phyloP scores from a whole-genome alignment of 2,797 vertebrate genomes.

The Rhodeus uyekii region DNA sequence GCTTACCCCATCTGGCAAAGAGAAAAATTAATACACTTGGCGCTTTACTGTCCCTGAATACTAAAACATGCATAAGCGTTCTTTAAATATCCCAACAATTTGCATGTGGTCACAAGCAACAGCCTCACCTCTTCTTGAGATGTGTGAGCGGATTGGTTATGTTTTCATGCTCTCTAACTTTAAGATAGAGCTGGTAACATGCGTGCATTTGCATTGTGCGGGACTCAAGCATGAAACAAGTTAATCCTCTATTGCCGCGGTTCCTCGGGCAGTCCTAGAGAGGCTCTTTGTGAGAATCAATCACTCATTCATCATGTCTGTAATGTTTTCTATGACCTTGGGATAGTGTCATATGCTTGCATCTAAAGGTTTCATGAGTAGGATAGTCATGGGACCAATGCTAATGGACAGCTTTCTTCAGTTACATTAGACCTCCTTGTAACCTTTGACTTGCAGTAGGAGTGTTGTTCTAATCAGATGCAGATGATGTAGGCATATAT shows the following conservation, averaged over 20 bases:
- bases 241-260: background rate
- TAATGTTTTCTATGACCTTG: constrained; percentile 2
- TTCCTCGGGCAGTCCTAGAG: background rate
- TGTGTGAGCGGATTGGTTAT: background rate
- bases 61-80: constrained; percentile 46
- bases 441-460: background rate
- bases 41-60: constrained; percentile 25
- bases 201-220: background rate
- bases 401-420: background rate
- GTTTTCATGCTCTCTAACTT: constrained; percentile 6
- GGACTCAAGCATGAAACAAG: constrained; percentile 16
- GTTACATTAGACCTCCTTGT: background rate
- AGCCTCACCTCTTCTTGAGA: constrained; percentile 17
- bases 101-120: constrained; percentile 41
- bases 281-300: background rate
- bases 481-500: background rate
- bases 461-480: background rate
- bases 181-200: constrained; percentile 1
- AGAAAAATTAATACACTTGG: constrained; percentile 35
- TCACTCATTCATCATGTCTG: background rate
- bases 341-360: background rate
- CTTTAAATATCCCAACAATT: constrained; percentile 50
- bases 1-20: constrained; percentile 25
- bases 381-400: background rate
- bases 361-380: constrained; percentile 1